Conservation (phyloP, 2,888 invertebrate species). For the Fissipunctia ypsillon region DNA sequence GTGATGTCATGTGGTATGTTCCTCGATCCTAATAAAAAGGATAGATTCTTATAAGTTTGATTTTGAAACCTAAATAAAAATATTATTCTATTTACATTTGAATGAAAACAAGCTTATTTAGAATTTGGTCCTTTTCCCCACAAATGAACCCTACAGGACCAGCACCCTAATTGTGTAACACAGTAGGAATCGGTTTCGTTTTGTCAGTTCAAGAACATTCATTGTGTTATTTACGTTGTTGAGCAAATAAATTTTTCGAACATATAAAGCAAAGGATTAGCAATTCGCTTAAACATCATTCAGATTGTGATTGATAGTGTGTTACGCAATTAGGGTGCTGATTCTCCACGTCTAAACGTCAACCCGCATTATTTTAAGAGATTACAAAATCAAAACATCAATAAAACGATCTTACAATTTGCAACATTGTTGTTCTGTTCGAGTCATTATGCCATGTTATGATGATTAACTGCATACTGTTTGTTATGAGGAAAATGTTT, state of each 20-base stretch:
- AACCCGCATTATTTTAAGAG: conserved; percentile 3
- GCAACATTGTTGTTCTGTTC: conserved; percentile 47
- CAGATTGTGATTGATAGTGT: too few species aligned
- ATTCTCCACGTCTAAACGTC: background rate
- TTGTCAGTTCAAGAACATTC: too few species aligned
- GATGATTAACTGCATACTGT: conserved; percentile 45
- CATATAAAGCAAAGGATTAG: too few species aligned
- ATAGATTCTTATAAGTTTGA: background rate
- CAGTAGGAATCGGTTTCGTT: too few species aligned
- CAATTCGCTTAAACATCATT: too few species aligned
- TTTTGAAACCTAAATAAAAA: too few species aligned
- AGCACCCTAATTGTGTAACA: too few species aligned
- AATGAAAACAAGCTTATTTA: background rate
- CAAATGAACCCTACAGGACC: conserved; percentile 1
- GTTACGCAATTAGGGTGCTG: too few species aligned
- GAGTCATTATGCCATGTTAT: conserved; percentile 41
- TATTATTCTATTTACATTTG: too few species aligned
- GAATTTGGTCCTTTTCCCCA: background rate
- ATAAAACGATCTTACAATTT: conserved; percentile 33
- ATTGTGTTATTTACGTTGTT: too few species aligned
- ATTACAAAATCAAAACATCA: conserved; percentile 38
- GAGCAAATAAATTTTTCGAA: too few species aligned
- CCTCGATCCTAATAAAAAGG: background rate
- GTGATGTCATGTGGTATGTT: too few species aligned
- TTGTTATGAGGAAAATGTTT: conserved; percentile 54